Percentiles rank a stretch among this genome's conserved stretches.
phyloP scores from a whole-genome alignment of 2,888 invertebrate species.

The Zaprionus bogoriensis region DNA sequence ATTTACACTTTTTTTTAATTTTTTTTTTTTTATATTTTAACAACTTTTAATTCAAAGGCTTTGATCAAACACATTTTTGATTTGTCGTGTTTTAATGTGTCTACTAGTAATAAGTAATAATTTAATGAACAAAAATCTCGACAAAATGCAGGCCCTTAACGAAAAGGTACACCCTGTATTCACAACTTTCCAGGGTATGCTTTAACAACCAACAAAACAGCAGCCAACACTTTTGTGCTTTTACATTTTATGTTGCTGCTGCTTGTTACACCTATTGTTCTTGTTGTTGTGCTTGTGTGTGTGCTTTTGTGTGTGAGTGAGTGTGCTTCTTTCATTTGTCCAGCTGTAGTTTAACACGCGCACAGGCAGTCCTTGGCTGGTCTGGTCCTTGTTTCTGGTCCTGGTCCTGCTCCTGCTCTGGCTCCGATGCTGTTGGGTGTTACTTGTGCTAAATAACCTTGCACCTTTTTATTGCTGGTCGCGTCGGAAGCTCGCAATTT shows the following conservation, averaged over 20 bases:
- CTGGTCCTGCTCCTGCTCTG: conserved; percentile 19
- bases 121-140: too few species aligned
- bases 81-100: too few species aligned
- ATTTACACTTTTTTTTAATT: too few species aligned
- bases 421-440: conserved; percentile 49
- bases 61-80: too few species aligned
- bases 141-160: too few species aligned
- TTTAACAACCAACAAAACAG: conserved; percentile 32
- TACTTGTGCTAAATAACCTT: conserved; percentile 75
- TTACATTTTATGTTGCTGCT: conserved; percentile 65
- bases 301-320: conserved; percentile 26
- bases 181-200: conserved; percentile 18
- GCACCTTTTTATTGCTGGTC: conserved; percentile 77
- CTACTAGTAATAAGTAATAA: too few species aligned
- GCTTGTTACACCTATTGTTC: conserved; percentile 61
- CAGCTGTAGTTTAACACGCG: conserved; percentile 70
- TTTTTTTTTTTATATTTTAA: too few species aligned
- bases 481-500: conserved; percentile 75
- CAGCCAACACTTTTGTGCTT: conserved; percentile 63
- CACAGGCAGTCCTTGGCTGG: conserved; percentile 35
- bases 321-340: conserved; percentile 68
- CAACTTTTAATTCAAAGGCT: too few species aligned
- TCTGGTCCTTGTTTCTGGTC: conserved; percentile 17
- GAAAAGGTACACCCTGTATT: background rate
- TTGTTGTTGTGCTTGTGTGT: conserved; percentile 27